Percentiles rank a stretch among this genome's conserved stretches.
Conservation (phyloP, 2,113 vertebrate species). For the Potamarius usumacintae region DNA sequence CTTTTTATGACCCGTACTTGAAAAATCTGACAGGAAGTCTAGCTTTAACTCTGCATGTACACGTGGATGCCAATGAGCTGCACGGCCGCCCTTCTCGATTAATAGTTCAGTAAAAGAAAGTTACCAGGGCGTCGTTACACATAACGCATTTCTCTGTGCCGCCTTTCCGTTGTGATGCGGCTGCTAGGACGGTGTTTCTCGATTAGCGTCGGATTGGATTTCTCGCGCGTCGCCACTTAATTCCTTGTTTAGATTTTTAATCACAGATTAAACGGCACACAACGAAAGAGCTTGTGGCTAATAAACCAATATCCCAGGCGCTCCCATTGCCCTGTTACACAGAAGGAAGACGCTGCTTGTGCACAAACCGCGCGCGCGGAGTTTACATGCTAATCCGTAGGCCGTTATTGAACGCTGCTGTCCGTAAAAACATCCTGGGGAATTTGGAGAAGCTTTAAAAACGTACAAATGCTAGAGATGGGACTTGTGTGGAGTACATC, state of each 20-base stretch:
- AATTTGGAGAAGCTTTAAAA: background rate
- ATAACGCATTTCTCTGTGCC: constrained; percentile 39
- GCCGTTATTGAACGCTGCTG: background rate
- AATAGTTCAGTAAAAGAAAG: background rate
- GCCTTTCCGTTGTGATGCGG: constrained; percentile 24
- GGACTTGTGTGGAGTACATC: background rate
- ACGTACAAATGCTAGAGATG: background rate
- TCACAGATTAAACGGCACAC: constrained; percentile 62
- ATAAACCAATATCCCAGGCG: constrained; percentile 58
- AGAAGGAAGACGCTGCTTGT: constrained; percentile 15
- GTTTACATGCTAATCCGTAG: background rate
- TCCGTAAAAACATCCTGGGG: constrained; percentile 22
- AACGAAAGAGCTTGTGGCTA: constrained; percentile 61
- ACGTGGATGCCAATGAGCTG: background rate
- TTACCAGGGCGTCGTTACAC: background rate
- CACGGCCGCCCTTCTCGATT: background rate
- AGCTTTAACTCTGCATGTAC: background rate
- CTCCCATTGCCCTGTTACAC: constrained; percentile 42
- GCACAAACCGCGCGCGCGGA: too few species aligned
- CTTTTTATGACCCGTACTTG: too few species aligned
- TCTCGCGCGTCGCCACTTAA: constrained; percentile 47
- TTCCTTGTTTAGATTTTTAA: constrained; percentile 60
- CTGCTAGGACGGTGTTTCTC: constrained; percentile 24
- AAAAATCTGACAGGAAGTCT: too few species aligned
- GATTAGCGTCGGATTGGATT: constrained; percentile 51